Conservation (phyloP, 2,113 vertebrate genomes). For the Osmerus mordax region DNA sequence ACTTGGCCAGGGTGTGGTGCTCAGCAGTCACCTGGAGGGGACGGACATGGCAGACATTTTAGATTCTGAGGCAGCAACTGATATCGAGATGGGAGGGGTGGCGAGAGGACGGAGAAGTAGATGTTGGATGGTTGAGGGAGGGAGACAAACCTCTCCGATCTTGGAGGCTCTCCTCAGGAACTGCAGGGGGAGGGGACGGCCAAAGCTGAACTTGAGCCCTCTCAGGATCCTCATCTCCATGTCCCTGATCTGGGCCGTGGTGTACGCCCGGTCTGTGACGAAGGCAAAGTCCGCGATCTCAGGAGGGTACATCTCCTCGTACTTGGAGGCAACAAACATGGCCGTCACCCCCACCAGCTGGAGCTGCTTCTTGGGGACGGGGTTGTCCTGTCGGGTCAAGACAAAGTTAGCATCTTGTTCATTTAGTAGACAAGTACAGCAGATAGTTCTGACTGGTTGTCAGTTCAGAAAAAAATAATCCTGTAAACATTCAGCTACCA, state of each 20-base stretch:
- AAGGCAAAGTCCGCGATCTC: constrained; percentile 75
- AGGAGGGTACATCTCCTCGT: constrained; percentile 79
- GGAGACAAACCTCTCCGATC: constrained; percentile 72
- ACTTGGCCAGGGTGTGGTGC: constrained; percentile 79
- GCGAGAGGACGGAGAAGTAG: no score
- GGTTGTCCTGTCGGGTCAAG: constrained; percentile 63
- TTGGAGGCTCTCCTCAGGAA: constrained; percentile 81
- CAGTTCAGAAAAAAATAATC: no score
- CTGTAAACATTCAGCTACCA: no score
- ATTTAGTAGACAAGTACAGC: no score
- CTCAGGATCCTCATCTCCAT: constrained; percentile 82
- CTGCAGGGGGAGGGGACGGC: constrained; percentile 74
- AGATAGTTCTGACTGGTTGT: no score
- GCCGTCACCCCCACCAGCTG: constrained; percentile 83
- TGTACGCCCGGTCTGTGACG: constrained; percentile 75
- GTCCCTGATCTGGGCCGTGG: constrained; percentile 73
- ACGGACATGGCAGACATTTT: neutral
- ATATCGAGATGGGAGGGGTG: neutral
- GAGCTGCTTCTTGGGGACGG: constrained; percentile 76
- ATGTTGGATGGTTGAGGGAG: neutral
- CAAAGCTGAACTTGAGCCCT: constrained; percentile 75
- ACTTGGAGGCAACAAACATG: constrained; percentile 88
- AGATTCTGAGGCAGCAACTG: neutral
- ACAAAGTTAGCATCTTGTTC: no score
- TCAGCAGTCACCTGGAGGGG: constrained; percentile 71